A percentile compares a stretch with the other conserved stretches of the same genome.
Conservation (phyloP, 1,140 invertebrate species). For the Lysiphlebus fabarum region DNA sequence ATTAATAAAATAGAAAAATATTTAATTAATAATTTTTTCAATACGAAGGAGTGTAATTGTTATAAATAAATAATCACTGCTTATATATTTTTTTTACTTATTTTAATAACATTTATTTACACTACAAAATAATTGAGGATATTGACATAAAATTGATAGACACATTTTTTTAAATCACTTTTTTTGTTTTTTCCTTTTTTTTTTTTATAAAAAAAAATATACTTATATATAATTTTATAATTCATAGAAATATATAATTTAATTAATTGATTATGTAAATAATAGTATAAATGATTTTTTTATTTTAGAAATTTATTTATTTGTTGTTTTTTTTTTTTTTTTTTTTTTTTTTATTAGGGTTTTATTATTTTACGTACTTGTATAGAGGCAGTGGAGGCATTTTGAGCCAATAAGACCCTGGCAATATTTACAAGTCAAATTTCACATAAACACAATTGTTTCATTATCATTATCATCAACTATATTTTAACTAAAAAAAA, state of each 20-base stretch:
- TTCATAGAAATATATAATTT: slow-evolving; percentile 6
- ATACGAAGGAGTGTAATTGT: too few species aligned
- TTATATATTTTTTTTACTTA: not conserved
- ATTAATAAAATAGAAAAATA: too few species aligned
- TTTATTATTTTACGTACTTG: not conserved
- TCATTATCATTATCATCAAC: not conserved
- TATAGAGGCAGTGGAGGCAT: slow-evolving; percentile 4
- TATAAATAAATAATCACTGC: too few species aligned
- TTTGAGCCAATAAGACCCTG: slow-evolving; percentile 10
- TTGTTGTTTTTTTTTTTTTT: too few species aligned
- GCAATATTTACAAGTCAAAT: slow-evolving; percentile 7
- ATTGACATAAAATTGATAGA: slow-evolving; percentile 32
- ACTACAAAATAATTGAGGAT: slow-evolving; percentile 50
- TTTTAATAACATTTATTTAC: slow-evolving; percentile 49
- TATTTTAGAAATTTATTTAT: not conserved
- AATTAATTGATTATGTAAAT: not conserved
- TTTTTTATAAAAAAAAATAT: slow-evolving; percentile 7
- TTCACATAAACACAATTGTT: too few species aligned
- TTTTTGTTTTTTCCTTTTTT: not conserved
- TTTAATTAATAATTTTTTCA: too few species aligned
- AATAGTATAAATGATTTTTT: not conserved
- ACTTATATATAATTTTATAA: not conserved
- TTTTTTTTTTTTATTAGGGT: too few species aligned
- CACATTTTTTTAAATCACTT: slow-evolving; percentile 1
- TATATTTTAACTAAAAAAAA: not conserved